A percentile compares a stretch with the other conserved stretches of the same genome.
Conservation (phyloP, 2,113 vertebrate genomes). For the Anoura caudifer region DNA sequence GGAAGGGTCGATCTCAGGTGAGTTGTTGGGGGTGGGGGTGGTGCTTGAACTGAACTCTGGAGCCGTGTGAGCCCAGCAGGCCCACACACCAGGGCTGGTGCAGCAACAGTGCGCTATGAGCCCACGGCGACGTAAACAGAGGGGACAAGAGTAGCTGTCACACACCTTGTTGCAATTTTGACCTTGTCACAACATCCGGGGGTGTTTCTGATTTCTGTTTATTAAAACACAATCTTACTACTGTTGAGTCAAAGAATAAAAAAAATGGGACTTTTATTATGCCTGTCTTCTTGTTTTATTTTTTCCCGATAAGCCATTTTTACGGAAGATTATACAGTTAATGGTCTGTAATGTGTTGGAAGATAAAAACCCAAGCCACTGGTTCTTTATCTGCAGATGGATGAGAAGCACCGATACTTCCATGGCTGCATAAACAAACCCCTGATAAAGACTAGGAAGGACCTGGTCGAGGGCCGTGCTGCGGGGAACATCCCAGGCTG, state of each 20-base stretch:
- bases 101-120: neutral
- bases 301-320: neutral
- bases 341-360: neutral
- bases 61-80: neutral
- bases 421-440: neutral
- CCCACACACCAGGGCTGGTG: neutral
- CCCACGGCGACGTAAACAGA: neutral
- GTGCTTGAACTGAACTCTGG: neutral
- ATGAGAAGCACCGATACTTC: neutral
- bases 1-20: neutral
- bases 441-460: neutral
- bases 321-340: neutral
- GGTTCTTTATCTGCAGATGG: accelerated
- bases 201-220: neutral
- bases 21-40: neutral
- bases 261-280: neutral
- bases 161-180: neutral
- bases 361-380: neutral
- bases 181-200: neutral
- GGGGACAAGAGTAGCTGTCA: neutral
- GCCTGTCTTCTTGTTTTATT: neutral
- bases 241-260: neutral
- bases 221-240: neutral
- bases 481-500: neutral
- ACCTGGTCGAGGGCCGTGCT: accelerated